Evolutionary conservation across 2,113 vertebrate genomes (phyloP).

Genomic region (Gasterosteus aculeatus): DNA sequence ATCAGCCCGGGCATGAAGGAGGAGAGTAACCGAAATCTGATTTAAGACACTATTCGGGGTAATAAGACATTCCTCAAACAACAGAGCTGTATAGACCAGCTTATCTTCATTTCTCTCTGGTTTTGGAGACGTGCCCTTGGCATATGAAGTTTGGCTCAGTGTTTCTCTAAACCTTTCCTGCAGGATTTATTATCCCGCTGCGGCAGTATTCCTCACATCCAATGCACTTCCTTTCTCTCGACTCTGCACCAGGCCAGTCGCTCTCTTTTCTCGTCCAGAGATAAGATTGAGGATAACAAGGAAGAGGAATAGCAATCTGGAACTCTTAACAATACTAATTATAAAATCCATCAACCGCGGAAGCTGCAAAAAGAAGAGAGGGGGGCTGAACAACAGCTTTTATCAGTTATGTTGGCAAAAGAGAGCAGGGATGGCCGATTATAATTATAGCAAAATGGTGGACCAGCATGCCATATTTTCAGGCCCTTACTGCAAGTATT

Average conservation of each 20-base stretch:
- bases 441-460: conserved; percentile 44
- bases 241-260: not conserved
- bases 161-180: conserved; percentile 45
- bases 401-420: conserved; percentile 35
- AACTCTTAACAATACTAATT: conserved; percentile 39
- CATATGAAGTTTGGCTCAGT: conserved; percentile 43
- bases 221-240: conserved; percentile 34
- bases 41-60: not conserved
- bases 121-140: conserved; percentile 34
- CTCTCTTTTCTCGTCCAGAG: conserved; percentile 12
- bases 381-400: conserved; percentile 30
- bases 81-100: not conserved
- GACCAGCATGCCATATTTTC: not conserved
- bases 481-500: conserved; percentile 9
- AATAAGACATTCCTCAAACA: not conserved
- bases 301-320: conserved; percentile 33
- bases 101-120: conserved; percentile 14
- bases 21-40: not conserved
- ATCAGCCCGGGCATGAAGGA: not conserved
- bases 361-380: conserved; percentile 45
- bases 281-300: conserved; percentile 45
- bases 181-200: conserved; percentile 43
- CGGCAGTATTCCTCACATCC: conserved; percentile 33
- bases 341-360: conserved; percentile 49
- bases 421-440: not conserved